Percentiles rank a stretch among this genome's conserved stretches.
These are phyloP conservation scores for Campylorhamphus procurvoides DNA, from an alignment of 2,113 vertebrate species.

Conservation along the genomic window DNA sequence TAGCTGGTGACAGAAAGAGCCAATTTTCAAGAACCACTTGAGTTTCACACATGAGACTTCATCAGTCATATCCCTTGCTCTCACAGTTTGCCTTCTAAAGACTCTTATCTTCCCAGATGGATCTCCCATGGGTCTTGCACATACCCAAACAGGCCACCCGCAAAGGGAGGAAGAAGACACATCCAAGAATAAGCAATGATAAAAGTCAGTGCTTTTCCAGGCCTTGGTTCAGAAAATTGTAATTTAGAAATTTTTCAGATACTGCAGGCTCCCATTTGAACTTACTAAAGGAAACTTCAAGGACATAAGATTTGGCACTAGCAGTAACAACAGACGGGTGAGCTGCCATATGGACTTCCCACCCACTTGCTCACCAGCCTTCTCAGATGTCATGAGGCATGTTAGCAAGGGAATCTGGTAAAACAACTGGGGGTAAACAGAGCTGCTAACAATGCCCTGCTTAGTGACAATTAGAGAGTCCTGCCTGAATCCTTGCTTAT, in stretches of 20 bases:
- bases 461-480: not conserved
- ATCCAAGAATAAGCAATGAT: not conserved
- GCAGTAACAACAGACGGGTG: not conserved
- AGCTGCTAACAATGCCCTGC: not conserved
- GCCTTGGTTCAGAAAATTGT: slow-evolving; percentile 12
- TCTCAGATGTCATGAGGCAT: not conserved
- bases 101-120: not conserved
- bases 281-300: not conserved
- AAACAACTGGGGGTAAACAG: not conserved
- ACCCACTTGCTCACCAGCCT: not conserved
- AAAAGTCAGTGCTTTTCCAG: slow-evolving; percentile 29
- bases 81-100: not conserved
- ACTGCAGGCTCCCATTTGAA: not conserved
- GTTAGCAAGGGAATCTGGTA: not conserved
- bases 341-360: not conserved
- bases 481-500: not conserved
- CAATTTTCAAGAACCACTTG: not conserved
- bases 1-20: not conserved
- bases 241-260: not conserved
- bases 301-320: not conserved
- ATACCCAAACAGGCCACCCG: not conserved
- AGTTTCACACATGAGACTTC: not conserved
- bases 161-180: not conserved
- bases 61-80: not conserved
- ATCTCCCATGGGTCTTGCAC: not conserved